Evolutionary conservation across 2,797 vertebrate genomes (phyloP), one percentile per base, ranked within the genome.

Genomic region (Anniella stebbinsi): DNA sequence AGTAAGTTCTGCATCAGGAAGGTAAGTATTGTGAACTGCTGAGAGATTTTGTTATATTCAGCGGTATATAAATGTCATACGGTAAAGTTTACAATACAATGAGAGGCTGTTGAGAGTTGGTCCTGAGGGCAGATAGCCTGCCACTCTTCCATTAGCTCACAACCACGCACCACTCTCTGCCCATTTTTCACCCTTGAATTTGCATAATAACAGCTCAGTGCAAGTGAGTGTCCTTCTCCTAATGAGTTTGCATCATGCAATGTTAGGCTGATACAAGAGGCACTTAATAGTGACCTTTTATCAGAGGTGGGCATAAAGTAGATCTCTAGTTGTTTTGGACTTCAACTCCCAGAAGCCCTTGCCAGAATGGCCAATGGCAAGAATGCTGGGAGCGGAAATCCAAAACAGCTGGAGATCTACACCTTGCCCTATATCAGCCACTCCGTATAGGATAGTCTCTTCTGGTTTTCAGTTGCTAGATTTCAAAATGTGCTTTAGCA

Each of bases 1-100:
- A 98, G 98, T 98, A 99, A 99, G 93, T 99, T 98, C 97, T 99
- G 99, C 95, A 99, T 99, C 94, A 98, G 99, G 90, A 99, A 99
- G 98, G 99, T 99, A 94, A n/a, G n/a, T n/a, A n/a, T n/a, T n/a
- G n/a, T n/a, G n/a, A n/a, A n/a, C n/a, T n/a, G n/a, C n/a, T n/a
- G n/a, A n/a, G n/a, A n/a, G n/a, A n/a, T n/a, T n/a, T n/a, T n/a
- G 45, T 45, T 45, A 3, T 45, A 45, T 45, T 45, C 45, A 45
- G 45, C 45, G 45, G 45, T 45, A 45, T 45, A 45, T 45, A 45
- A 45, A 45, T 45, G 45, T 45, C 45, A 45, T 45, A 45, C 3
- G 45, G n/a, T n/a, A n/a, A 82, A 97, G 97, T 78, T 81, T 0
- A 1, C 1, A 41, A 36, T 70, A 69, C 48, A 72, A 54, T 86